These are phyloP conservation scores for Archilochus colubris DNA, from an alignment of 2,113 vertebrate genomes.

Conservation along the genomic window DNA sequence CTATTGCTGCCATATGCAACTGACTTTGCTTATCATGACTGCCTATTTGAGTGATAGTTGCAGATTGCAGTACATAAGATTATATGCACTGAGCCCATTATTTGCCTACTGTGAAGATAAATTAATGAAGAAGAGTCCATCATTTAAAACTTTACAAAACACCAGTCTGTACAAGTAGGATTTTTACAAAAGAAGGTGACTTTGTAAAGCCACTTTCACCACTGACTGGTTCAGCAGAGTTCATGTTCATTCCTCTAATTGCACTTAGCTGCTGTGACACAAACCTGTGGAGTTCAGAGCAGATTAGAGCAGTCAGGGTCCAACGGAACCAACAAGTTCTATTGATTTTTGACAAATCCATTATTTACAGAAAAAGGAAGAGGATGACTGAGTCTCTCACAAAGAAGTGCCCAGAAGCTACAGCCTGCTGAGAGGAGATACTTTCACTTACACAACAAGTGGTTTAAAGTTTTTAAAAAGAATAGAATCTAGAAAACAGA, in stretches of 20 bases:
- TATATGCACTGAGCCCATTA: not conserved
- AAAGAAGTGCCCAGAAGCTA: not conserved
- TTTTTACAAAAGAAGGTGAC: conserved; percentile 6
- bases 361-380: conserved; percentile 24
- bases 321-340: not conserved
- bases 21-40: not conserved
- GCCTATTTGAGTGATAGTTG: not conserved
- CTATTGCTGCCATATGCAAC: not conserved
- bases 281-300: not conserved
- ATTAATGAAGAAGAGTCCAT: not conserved
- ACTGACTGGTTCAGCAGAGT: not conserved
- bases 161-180: not conserved
- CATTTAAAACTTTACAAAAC: not conserved
- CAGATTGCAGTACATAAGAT: not conserved
- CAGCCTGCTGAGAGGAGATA: not conserved
- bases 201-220: not conserved
- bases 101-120: not conserved
- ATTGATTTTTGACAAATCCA: conserved; percentile 14
- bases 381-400: conserved; percentile 13
- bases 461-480: not conserved
- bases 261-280: not conserved
- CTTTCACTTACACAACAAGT: not conserved
- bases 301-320: not conserved
- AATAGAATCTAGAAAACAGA: not conserved
- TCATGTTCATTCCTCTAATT: not conserved